Percentiles rank a stretch among this genome's conserved stretches.
Evolutionary conservation across 2,113 vertebrate genomes (phyloP).

Genomic region (Brachypodius melanocephalos): DNA sequence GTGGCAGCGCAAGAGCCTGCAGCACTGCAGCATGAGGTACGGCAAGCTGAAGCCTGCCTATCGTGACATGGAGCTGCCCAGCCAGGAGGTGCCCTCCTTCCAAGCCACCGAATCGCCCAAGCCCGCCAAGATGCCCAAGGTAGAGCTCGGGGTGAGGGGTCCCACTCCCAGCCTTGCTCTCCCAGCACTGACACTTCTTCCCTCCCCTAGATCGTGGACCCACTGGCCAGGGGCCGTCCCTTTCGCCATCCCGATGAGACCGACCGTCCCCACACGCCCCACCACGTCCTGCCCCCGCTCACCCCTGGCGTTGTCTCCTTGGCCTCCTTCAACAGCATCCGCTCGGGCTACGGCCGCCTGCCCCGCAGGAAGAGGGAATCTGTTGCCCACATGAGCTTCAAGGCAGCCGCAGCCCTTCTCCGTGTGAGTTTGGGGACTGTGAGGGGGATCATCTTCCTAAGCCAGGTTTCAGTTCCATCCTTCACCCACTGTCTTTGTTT

Average conservation of each 20-base stretch:
- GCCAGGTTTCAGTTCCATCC: rapidly evolving
- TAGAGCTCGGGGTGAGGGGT: not conserved
- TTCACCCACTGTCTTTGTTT: not conserved
- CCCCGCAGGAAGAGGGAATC: conserved; percentile 88
- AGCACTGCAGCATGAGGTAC: conserved; percentile 92
- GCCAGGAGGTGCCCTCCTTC: conserved; percentile 80
- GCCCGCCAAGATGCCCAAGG: conserved; percentile 86
- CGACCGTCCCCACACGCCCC: conserved; percentile 82
- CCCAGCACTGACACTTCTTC: not conserved
- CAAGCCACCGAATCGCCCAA: conserved; percentile 85
- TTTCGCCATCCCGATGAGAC: conserved; percentile 86
- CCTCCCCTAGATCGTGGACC: conserved; percentile 85
- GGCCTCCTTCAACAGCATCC: conserved; percentile 86
- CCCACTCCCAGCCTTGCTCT: rapidly evolving
- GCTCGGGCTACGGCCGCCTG: conserved; percentile 78
- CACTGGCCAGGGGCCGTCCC: conserved; percentile 86
- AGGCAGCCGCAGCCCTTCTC: conserved; percentile 87
- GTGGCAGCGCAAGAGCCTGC: conserved; percentile 91
- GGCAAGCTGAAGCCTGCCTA: conserved; percentile 91
- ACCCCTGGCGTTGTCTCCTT: conserved; percentile 86
- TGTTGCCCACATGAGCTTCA: conserved; percentile 92
- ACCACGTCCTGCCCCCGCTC: conserved; percentile 71
- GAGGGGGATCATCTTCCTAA: rapidly evolving
- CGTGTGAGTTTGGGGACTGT: conserved; percentile 67
- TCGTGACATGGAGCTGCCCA: conserved; percentile 83